Percentiles rank a stretch among this genome's conserved stretches.
Conservation (phyloP, 2,797 vertebrate species). For the Siniperca obscura region DNA sequence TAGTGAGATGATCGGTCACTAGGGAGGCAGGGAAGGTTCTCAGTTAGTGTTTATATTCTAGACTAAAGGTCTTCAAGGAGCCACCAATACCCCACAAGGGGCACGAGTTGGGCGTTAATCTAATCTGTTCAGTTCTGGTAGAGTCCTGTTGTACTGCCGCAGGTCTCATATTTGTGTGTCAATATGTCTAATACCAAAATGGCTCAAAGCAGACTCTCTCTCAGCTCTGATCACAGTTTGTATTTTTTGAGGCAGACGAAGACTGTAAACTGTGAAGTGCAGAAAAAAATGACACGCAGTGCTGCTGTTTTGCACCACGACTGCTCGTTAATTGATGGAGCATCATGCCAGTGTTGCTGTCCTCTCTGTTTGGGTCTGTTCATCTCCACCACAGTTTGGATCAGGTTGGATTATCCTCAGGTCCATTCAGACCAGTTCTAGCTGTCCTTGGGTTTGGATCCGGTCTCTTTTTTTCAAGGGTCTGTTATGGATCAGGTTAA, state of each 20-base stretch:
- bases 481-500: background rate
- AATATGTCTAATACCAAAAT: background rate
- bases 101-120: background rate
- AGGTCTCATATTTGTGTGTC: background rate
- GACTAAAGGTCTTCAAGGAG: background rate
- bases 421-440: background rate
- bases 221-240: background rate
- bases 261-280: background rate
- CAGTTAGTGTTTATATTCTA: background rate
- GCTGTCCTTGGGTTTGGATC: background rate
- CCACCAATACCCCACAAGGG: background rate
- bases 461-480: background rate
- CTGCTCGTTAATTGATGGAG: background rate
- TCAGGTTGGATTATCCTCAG: background rate
- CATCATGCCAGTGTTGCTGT: background rate
- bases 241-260: background rate
- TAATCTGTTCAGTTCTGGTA: background rate
- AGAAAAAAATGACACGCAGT: background rate
- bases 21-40: background rate
- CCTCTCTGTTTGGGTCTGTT: background rate
- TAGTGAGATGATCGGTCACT: background rate
- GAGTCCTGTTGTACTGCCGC: background rate
- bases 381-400: background rate
- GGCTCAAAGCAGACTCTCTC: background rate
- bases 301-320: background rate